Conservation (phyloP, 2,797 vertebrate species). For the Enteromius viviparus region DNA sequence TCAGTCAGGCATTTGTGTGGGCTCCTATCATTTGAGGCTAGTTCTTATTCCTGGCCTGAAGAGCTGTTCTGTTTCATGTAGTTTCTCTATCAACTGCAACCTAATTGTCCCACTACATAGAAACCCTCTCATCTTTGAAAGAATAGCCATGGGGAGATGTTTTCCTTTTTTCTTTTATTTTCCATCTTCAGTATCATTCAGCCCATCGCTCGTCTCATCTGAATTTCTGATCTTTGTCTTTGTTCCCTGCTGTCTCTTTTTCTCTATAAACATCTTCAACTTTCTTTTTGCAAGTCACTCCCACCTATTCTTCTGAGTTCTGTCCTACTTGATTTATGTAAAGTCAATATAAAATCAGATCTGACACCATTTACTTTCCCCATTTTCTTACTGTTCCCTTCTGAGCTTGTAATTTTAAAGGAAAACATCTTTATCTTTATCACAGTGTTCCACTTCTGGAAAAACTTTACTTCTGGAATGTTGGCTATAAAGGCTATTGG, state of each 20-base stretch:
- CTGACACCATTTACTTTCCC: neutral
- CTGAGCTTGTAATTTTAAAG: neutral
- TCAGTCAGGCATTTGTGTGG: constrained; percentile 59
- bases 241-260: constrained; percentile 14
- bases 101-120: constrained; percentile 59
- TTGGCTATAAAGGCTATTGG: neutral
- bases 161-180: constrained; percentile 3
- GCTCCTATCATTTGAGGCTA: constrained; percentile 55
- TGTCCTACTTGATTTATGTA: neutral
- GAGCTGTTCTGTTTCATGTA: constrained; percentile 64
- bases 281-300: constrained; percentile 1
- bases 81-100: constrained; percentile 51
- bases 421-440: neutral
- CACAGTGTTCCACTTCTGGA: neutral
- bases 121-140: constrained; percentile 50
- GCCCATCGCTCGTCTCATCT: constrained; percentile 26
- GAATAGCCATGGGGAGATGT: constrained; percentile 2
- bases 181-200: neutral
- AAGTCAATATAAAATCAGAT: neutral
- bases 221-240: constrained; percentile 17
- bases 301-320: constrained; percentile 6
- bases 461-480: neutral
- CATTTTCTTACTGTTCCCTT: neutral
- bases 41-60: constrained; percentile 38
- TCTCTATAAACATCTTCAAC: constrained; percentile 24